Base-by-base conservation (phyloP, 2,888 invertebrate species). In the Tetragnatha montana region DNA sequence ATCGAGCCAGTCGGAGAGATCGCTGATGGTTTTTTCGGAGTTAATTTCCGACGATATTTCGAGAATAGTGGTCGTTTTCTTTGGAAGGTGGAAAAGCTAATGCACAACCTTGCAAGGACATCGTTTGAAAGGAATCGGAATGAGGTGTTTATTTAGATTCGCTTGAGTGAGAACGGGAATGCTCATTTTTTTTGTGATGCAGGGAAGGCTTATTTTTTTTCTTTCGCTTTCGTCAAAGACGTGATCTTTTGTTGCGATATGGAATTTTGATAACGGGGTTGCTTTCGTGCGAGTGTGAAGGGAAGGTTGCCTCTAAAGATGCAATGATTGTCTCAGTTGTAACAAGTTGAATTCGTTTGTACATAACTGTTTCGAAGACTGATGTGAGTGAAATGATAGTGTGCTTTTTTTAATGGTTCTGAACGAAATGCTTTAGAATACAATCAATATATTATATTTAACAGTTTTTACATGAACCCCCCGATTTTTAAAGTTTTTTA, bases 101-200 rank as follows among this genome's bases (percentile, higher is more conserved):
- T 51, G 60, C 69, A 22, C 82, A 85, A 71, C 85, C 85, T 85
- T 85, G 85, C 85, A 85, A 85, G 85, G 85, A 68, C 70, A 71
- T 69, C 47, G 82, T 82, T 60, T 60, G 71, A 21, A 74, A 74
- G 21, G 78, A 78, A 78, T 78, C 51, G 51, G 78, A 78, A 78
- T 78, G 51, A 22, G 60, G 60, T 78, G 78, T 78, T 78, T 78
- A 78, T 78, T 78, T 78, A 22, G 60, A 78, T 78, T 22, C 78
- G 47, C 60, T 78, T 60, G 78, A 78, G 60, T 78, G 22, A 60
- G 17, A 78, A 78, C 35, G 22, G 78, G 78, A 19, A 78, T 60
- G 78, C 60, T 60, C 60, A n/a, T 60, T 60, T 60, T 60, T 60
- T 60, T 35, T 12, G 6, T 60, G 78, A 60, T 78, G 35, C 35